Evolutionary conservation across 2,113 vertebrate species (phyloP), one percentile per base, ranked within the genome.

Genomic region (Lycocorax pyrrhopterus): DNA sequence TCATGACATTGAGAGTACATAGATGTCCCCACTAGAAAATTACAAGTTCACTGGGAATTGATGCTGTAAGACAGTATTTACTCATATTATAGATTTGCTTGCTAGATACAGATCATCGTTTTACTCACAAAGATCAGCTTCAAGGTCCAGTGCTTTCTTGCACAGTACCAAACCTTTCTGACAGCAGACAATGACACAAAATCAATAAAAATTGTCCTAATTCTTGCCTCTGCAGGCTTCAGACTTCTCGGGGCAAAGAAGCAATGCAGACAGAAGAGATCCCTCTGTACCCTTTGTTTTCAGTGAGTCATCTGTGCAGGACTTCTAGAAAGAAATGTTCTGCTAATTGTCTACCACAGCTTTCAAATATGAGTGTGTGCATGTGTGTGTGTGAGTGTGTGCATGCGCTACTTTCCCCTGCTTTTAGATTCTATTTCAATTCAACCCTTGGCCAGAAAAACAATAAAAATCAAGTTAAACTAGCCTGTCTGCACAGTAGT

Each of bases 351-450:
- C 27, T 68, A 26, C 7, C 16, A 46, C 21, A 64, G 6, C 27
- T 63, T 82, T 51, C 52, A 84, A 33, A 46, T 27, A 63, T 1
- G 3, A 22, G 10, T 17, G 13, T 5, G 10, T 16, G 13, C 21
- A 8, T 22, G 23, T 39, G 10, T 15, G 22, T 37, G 9, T 26
- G 23, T 2, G 7, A 8, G 10, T 13, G 10, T 4, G 14, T 1
- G 4, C 37, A 9, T 16, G 41, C 7, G 19, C 35, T 32, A 26
- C 43, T 71, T 68, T 51, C 5, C 39, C 37, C 29, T 59, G 19
- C 47, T 59, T 37, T 84, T 67, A 53, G 9, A 21, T 35, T 49
- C 35, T 47, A 8, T 55, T 87, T 58, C 47, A 81, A 23, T 59
- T 86, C 84, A 81, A 72, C 4, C 4, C 35, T 89, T 3, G 1